Base-by-base conservation (phyloP, 2,113 vertebrate species). In the Pelusios castaneus region DNA sequence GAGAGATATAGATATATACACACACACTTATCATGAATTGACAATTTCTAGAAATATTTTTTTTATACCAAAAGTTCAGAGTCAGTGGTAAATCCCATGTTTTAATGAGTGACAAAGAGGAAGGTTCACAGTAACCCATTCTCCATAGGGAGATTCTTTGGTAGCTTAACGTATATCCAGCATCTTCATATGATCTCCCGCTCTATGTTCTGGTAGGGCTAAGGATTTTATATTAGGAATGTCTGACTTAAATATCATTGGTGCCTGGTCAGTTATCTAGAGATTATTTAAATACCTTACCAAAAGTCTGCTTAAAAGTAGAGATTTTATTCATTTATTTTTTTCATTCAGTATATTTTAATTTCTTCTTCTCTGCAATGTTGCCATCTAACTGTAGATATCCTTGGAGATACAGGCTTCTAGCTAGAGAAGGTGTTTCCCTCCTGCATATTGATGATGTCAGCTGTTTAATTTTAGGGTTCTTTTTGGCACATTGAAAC, bases 21-120 rank as follows among this genome's bases (percentile, higher is more conserved):
- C 47, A 87, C 92, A 87, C 47, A 81, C 88, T 31, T 63, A 31
- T 31, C 16, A n/a, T n/a, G 60, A n/a, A 67, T n/a, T 16, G 8
- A 5, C 34, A 67, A 31, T 31, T 67, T 67, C 60, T 67, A 67
- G 85, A 85, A 49, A 78, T 55, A n/a, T 82, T 49, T 89, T 47
- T n/a, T 0, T 1, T 82, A 78, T 87, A 22, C 11, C 79, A 92
- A 85, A 38, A 91, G 85, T 51, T 92, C 82, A 91, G 80, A 49
- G 83, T 81, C 55, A 88, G 91, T 67, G 80, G 93, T 95, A 96
- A 97, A 96, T 97, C 95, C 95, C 94, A 96, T 95, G 77, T 93
- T 49, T 21, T 86, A 90, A 88, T 97, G 95, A 95, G 89, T 96
- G 75, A 89, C 86, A 84, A 43, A 93, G 63, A 89, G 49, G 63